phyloP scores from a whole-genome alignment of 2,888 invertebrate species.

The Epinotia brunnichana region DNA sequence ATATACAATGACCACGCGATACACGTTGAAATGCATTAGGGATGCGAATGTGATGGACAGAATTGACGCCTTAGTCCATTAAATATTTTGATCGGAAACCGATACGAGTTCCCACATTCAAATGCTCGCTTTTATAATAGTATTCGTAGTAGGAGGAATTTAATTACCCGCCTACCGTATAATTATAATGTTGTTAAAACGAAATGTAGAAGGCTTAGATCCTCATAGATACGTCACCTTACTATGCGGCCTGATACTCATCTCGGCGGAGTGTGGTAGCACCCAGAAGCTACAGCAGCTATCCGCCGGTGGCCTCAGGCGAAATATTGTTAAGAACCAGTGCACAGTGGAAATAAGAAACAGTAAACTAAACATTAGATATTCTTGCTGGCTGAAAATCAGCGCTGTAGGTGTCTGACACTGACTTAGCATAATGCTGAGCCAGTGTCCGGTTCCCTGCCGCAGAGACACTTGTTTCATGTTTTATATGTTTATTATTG shows the following conservation, averaged over 20 bases:
- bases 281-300: conserved; percentile 47
- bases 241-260: conserved; percentile 42
- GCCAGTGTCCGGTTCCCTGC: no score
- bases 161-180: conserved; percentile 42
- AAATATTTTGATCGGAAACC: conserved; percentile 35
- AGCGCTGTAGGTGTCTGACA: no score
- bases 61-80: conserved; percentile 1
- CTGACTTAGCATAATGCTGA: no score
- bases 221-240: conserved; percentile 43
- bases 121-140: conserved; percentile 35
- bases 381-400: neutral
- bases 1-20: neutral
- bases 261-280: conserved; percentile 43
- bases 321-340: conserved; percentile 53
- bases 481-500: no score
- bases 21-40: neutral
- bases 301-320: conserved; percentile 53
- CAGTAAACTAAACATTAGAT: conserved; percentile 10
- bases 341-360: conserved; percentile 8
- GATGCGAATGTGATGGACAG: no score
- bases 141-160: conserved; percentile 40
- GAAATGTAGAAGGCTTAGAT: conserved; percentile 39
- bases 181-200: conserved; percentile 43
- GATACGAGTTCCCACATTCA: conserved; percentile 37
- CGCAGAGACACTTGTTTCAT: no score